Evolutionary conservation across 2,113 vertebrate species (phyloP), one percentile per base, ranked within the genome.

Genomic region (Protomyctophum bolini): DNA sequence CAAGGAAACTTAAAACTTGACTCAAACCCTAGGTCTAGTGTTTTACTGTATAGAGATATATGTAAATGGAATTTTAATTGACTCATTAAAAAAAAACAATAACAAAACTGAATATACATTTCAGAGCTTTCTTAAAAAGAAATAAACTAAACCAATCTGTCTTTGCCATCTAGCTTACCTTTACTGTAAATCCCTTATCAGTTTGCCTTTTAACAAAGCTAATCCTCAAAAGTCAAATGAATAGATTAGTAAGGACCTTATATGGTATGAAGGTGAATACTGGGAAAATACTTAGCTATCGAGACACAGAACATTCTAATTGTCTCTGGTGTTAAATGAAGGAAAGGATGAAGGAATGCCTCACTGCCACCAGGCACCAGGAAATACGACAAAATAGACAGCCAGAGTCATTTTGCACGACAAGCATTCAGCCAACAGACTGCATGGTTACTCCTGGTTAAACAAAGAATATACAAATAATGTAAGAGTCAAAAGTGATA

Each of bases 231-330:
- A 61, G 45, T 15, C 55, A 72, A 68, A 70, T 6, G 33, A 21
- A 63, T 4, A 63, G 61, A 49, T 21, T 60, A 12, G 28, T 11
- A 41, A 21, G 33, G 33, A 41, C 33, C 33, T 41, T 41, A 41
- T 41, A 41, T 41, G 33, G 33, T 41, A 6, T 41, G 21, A 21
- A 21, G 21, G 21, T 21, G 21, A 21, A 21, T 21, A 21, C 62
- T 1, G 33, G 28, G 56, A 76, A 84, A 64, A 77, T 87, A 86
- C 82, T 87, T 87, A 89, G 82, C 64, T 8, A 4, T 45, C 14
- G 60, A 46, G 15, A 66, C 47, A 64, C 63, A 46, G 60, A 64
- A 66, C 75, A 47, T 74, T 67, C 29, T 62, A 68, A 76, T 69
- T 61, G 58, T 63, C 60, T 60, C 70, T 67, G 61, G 70, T 64